Base-by-base conservation (phyloP, 2,113 vertebrate species). In the Brachypteracias leptosomus region DNA sequence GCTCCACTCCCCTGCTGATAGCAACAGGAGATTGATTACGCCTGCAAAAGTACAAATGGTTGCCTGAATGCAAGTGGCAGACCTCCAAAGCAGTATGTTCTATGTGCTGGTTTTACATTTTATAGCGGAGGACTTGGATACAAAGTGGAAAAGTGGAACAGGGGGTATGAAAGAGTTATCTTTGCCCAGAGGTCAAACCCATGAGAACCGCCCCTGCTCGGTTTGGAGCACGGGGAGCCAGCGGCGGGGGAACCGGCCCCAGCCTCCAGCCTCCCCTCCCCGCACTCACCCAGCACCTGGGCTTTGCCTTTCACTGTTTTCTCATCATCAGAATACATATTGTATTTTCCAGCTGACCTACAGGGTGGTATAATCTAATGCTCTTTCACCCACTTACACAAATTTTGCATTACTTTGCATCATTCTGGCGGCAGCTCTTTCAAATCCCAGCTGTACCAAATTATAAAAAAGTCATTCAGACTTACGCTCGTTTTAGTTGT, bases 1-100 rank as follows among this genome's bases (percentile, higher is more conserved):
- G 93, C 95, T 95, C 90, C 73, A 85, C 97, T 96, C 97, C 97
- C 98, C 98, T 66, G 97, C 98, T 98, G 98, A 98, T 98, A 98
- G 98, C 98, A 98, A 98, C 98, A 98, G 98, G 98, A 98, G 97
- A 98, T 98, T 97, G 98, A 98, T 98, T 98, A 98, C 98, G 98
- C 98, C 98, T 97, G 97, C 97, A 98, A 98, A 97, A 97, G 98
- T 98, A 98, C 98, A 98, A 98, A 99, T 98, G 98, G 98, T 97
- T 97, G 91, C 98, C 97, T 98, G 98, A 98, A 98, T 92, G 92
- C 97, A 82, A 97, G 97, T 95, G 96, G 94, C 95, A 91, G 97
- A 98, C 97, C 97, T 97, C 98, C 96, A 96, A 96, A 97, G 97
- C 96, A 94, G 97, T 38, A 54, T 16, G 87, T 46, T 82, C 95